phyloP scores from a whole-genome alignment of 2,113 vertebrate genomes.

The Scophthalmus maximus region DNA sequence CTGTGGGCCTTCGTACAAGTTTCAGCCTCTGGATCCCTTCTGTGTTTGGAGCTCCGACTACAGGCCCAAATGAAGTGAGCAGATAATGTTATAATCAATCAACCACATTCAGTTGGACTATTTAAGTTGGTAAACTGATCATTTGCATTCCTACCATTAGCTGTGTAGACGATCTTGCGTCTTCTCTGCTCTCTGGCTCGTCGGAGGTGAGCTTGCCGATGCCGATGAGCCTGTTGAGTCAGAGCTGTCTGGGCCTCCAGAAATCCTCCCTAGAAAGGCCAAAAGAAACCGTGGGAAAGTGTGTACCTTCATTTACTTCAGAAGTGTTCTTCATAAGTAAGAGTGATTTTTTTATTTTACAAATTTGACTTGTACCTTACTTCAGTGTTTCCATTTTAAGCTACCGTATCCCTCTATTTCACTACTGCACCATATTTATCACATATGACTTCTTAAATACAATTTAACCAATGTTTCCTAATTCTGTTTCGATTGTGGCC shows the following conservation, averaged over 20 bases:
- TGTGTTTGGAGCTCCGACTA: conserved; percentile 13
- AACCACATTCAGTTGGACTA: background rate
- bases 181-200: conserved; percentile 48
- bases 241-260: conserved; percentile 69
- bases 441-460: too few relatives aligned
- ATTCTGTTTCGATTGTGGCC: too few relatives aligned
- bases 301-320: background rate
- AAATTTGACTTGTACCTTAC: too few relatives aligned
- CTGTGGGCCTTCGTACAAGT: conserved; percentile 71
- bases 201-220: conserved; percentile 49
- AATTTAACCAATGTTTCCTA: too few relatives aligned
- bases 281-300: background rate
- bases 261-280: conserved; percentile 47
- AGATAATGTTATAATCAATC: background rate
- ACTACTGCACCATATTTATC: too few relatives aligned
- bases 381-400: too few relatives aligned
- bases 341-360: too few relatives aligned
- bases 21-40: conserved; percentile 33
- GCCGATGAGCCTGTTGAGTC: conserved; percentile 47
- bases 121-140: background rate
- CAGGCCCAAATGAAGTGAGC: background rate
- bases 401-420: too few relatives aligned
- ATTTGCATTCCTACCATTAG: conserved; percentile 35
- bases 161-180: conserved; percentile 45
- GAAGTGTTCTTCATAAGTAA: background rate